phyloP scores from a whole-genome alignment of 2,888 invertebrate species.

The Phytoseiulus persimilis region DNA sequence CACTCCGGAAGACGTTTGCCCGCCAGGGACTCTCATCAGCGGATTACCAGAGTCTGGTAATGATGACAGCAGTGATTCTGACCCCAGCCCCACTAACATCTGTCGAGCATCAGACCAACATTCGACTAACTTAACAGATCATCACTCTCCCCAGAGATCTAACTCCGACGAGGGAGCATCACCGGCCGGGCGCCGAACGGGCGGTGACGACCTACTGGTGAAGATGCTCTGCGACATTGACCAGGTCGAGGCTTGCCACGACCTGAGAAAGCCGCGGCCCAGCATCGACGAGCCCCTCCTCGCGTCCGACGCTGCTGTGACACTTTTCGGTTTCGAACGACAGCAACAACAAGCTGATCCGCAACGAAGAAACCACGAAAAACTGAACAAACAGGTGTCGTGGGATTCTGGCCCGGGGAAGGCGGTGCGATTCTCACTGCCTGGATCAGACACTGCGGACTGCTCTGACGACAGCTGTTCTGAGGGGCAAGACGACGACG shows the following conservation, averaged over 20 bases:
- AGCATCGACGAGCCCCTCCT: constrained; percentile 7
- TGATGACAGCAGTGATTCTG: constrained; percentile 7
- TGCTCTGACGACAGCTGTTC: not conserved
- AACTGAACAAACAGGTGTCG: not conserved
- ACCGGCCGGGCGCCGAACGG: not conserved
- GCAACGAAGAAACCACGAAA: not conserved
- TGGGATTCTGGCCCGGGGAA: not conserved
- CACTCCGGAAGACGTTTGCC: constrained; percentile 29
- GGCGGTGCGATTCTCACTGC: not conserved
- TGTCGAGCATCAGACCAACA: not conserved
- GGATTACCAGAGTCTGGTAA: constrained; percentile 22
- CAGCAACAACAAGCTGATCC: not conserved
- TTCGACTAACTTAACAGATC: not conserved
- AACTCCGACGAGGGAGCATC: not conserved
- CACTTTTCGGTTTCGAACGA: not conserved
- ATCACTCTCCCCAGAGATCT: not conserved
- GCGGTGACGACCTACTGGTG: constrained; percentile 11
- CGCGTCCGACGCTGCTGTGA: not conserved
- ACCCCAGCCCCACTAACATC: not conserved
- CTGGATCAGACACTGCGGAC: not conserved
- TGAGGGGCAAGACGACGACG: constrained; percentile 7
- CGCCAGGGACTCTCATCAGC: constrained; percentile 9
- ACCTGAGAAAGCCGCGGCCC: not conserved
- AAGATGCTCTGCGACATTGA: constrained; percentile 29
- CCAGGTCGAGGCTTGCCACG: constrained; percentile 12